These are phyloP conservation scores for Drosophila niveifrons DNA, from an alignment of 2,888 invertebrate genomes.

Conservation along the genomic window DNA sequence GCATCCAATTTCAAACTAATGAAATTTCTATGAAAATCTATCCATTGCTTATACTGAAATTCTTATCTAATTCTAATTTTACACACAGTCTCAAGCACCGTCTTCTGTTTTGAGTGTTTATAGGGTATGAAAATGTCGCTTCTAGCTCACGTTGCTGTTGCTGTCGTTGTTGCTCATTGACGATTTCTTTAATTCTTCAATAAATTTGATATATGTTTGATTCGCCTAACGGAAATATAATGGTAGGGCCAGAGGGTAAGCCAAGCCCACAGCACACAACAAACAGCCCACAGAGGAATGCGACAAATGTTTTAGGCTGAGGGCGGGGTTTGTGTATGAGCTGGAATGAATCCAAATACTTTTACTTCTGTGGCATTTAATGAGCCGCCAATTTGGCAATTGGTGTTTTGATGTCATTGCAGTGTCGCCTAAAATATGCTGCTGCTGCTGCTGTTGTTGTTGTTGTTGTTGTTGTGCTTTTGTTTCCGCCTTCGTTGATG, in stretches of 20 bases:
- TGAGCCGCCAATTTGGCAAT: slow-evolving; percentile 65
- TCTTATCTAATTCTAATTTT: slow-evolving; percentile 5
- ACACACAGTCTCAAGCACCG: slow-evolving; percentile 11
- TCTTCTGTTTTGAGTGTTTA: neutral
- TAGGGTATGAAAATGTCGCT: slow-evolving; percentile 24
- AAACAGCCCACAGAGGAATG: slow-evolving; percentile 11
- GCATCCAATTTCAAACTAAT: neutral
- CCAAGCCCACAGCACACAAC: slow-evolving; percentile 21
- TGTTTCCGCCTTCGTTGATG: slow-evolving; percentile 49
- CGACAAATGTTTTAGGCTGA: slow-evolving; percentile 4
- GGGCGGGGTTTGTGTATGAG: slow-evolving; percentile 12
- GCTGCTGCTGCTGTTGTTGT: slow-evolving; percentile 25
- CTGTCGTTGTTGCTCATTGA: slow-evolving; percentile 16
- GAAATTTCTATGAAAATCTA: neutral
- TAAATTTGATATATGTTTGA: slow-evolving; percentile 47
- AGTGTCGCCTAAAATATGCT: slow-evolving; percentile 40
- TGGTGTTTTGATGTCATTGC: slow-evolving; percentile 72
- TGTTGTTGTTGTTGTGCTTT: slow-evolving; percentile 48
- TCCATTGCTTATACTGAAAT: neutral
- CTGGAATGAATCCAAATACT: slow-evolving; percentile 52
- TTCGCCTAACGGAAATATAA: slow-evolving; percentile 64
- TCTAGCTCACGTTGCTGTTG: slow-evolving; percentile 5
- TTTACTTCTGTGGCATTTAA: slow-evolving; percentile 55
- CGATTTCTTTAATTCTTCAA: slow-evolving; percentile 31
- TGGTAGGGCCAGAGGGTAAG: slow-evolving; percentile 24